These are phyloP conservation scores for Anthonomus grandis DNA, from an alignment of 1,140 invertebrate species.

Conservation along the genomic window DNA sequence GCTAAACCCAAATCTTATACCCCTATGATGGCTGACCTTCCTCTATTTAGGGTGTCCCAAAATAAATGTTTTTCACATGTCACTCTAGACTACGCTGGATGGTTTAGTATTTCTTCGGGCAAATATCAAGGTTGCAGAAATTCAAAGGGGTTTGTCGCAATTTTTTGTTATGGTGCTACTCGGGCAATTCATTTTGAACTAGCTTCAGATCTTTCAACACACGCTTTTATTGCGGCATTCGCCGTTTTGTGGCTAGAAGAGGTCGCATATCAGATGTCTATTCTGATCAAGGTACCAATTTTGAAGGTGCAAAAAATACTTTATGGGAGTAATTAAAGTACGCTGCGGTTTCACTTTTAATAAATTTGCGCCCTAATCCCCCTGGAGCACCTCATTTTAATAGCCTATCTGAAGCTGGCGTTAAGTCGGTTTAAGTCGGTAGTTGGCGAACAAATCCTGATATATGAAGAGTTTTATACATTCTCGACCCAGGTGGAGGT, in stretches of 20 bases:
- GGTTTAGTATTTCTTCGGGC: conserved; percentile 2
- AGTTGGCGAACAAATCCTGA: conserved; percentile 8
- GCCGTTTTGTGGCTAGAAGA: conserved; percentile 18
- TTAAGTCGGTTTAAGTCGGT: conserved; percentile 23
- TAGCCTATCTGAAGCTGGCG: conserved; percentile 17
- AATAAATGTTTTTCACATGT: too few relatives aligned
- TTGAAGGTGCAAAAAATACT: conserved; percentile 36
- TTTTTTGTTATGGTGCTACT: conserved; percentile 43
- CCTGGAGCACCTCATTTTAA: conserved; percentile 7
- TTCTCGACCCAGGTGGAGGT: conserved; percentile 8
- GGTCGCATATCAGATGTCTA: conserved; percentile 32
- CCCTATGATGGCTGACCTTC: too few relatives aligned
- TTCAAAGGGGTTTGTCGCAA: conserved; percentile 40
- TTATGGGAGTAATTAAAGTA: neutral
- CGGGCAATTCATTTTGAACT: too few relatives aligned
- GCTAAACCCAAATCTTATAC: too few relatives aligned
- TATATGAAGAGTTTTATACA: conserved; percentile 17
- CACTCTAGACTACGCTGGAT: neutral
- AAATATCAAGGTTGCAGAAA: conserved; percentile 12
- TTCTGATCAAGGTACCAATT: conserved; percentile 46
- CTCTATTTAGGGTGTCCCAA: conserved; percentile 5
- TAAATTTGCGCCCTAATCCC: conserved; percentile 8
- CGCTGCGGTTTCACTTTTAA: too few relatives aligned
- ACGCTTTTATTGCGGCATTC: conserved; percentile 19
- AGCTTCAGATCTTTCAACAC: conserved; percentile 10